These are phyloP conservation scores for Muscicapa striata DNA, from an alignment of 2,797 vertebrate genomes.

Conservation along the genomic window DNA sequence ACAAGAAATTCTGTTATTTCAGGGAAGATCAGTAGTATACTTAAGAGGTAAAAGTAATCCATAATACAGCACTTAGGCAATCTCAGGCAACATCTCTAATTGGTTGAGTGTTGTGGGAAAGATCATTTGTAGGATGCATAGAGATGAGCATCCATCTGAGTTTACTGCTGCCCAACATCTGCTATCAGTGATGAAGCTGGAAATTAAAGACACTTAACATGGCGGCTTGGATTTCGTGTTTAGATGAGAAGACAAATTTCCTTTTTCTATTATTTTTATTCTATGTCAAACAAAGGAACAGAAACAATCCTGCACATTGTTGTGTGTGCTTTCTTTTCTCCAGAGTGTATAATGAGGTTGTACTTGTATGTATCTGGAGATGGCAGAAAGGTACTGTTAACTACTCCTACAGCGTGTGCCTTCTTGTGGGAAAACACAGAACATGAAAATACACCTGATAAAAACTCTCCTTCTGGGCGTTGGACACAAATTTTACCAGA, in stretches of 20 bases:
- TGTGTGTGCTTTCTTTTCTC: not conserved
- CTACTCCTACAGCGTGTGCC: constrained; percentile 77
- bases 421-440: constrained; percentile 90
- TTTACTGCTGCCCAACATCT: not conserved
- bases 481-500: constrained; percentile 85
- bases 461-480: constrained; percentile 75
- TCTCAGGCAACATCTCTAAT: not conserved
- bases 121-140: not conserved
- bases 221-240: not conserved
- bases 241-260: not conserved
- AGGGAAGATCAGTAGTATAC: not conserved
- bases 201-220: not conserved
- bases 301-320: not conserved
- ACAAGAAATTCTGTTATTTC: not conserved
- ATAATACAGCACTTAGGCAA: not conserved
- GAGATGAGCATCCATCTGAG: not conserved
- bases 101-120: not conserved
- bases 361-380: constrained; percentile 86
- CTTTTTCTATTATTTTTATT: not conserved
- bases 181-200: not conserved
- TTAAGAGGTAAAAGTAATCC: not conserved
- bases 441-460: constrained; percentile 58
- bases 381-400: constrained; percentile 83
- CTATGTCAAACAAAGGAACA: not conserved
- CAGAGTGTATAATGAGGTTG: constrained; percentile 75